phyloP scores from a whole-genome alignment of 2,797 vertebrate species.

The Syngnathus acus region DNA sequence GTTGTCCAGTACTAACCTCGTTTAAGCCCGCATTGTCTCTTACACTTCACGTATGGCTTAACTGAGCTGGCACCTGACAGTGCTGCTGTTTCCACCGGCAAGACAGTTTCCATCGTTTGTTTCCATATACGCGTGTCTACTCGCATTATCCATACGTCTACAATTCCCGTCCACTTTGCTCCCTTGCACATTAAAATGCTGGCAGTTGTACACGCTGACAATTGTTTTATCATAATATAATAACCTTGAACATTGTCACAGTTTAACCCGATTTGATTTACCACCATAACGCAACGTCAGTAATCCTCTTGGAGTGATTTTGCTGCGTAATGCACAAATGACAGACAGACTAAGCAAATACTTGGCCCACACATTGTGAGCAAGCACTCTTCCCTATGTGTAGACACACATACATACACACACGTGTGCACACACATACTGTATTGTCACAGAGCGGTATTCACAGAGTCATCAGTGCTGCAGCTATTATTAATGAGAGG shows the following conservation, averaged over 20 bases:
- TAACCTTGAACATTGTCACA: slow-evolving; percentile 27
- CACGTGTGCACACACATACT: slow-evolving; percentile 8
- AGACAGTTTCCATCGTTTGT: slow-evolving; percentile 10
- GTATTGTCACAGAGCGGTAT: slow-evolving; percentile 26
- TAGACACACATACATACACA: slow-evolving; percentile 3
- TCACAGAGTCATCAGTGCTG: slow-evolving; percentile 55
- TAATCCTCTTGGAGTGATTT: slow-evolving; percentile 32
- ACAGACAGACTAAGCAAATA: slow-evolving; percentile 42
- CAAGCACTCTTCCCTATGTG: slow-evolving; percentile 33
- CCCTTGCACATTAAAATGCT: slow-evolving; percentile 10
- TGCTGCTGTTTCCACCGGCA: slow-evolving; percentile 22
- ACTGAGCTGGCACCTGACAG: slow-evolving; percentile 21
- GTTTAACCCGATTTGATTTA: slow-evolving; percentile 32
- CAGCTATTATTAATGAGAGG: slow-evolving; percentile 69
- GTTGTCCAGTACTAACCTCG: slow-evolving; percentile 23
- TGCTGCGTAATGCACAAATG: slow-evolving; percentile 26
- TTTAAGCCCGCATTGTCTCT: slow-evolving; percentile 35
- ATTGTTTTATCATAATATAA: slow-evolving; percentile 20
- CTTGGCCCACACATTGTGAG: slow-evolving; percentile 31
- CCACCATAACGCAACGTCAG: slow-evolving; percentile 23
- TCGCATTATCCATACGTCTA: slow-evolving; percentile 4
- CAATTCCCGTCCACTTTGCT: background rate
- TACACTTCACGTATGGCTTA: slow-evolving; percentile 32
- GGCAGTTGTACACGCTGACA: slow-evolving; percentile 14
- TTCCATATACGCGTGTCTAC: slow-evolving; percentile 2